Base-by-base conservation (phyloP, 2,113 vertebrate genomes). In the Hoplias malabaricus region DNA sequence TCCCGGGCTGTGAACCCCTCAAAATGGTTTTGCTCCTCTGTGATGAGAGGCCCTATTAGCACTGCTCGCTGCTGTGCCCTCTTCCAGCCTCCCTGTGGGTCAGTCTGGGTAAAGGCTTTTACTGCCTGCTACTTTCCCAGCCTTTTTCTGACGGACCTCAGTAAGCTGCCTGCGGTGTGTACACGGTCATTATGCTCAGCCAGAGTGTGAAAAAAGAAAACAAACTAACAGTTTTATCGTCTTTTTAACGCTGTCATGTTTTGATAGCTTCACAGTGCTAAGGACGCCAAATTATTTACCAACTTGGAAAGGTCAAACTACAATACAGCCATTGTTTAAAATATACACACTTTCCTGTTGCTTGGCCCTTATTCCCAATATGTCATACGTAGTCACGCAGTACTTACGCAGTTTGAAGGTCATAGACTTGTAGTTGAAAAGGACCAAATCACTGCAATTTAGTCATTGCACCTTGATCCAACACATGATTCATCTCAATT, bases 1-100 rank as follows among this genome's bases (percentile, higher is more conserved):
- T 73, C 62, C 75, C 42, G 34, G 38, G 80, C 69, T 29, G 25
- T 69, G 80, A 81, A 79, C 67, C 78, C 75, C 77, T 66, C 56
- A 16, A 66, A 50, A 56, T 38, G 68, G 72, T 48, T 10, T 6
- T 25, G 71, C 65, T 57, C 67, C 48, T 68, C 63, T 5, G 19
- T 23, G 53, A n/a, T n/a, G 70, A 69, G 73, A 53, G 57, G 69
- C 43, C 75, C 48, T 38, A 54, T 80, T 82, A 77, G 63, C 23
- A 31, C 12, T 23, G 57, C 40, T 79, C 42, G 21, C 71, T 62
- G 59, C 59, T 38, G 67, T 13, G 21, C 66, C 42, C 48, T 69
- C 12, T 16, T 21, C 62, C 31, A 23, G 27, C 42, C 48, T 43
- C 40, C 53, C 46, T 50, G 34, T 40, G 59, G 66, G 79, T 77